These are phyloP conservation scores for Actinernus sp. DNA, from an alignment of 92 coral and sea anemone species.

Conservation along the genomic window DNA sequence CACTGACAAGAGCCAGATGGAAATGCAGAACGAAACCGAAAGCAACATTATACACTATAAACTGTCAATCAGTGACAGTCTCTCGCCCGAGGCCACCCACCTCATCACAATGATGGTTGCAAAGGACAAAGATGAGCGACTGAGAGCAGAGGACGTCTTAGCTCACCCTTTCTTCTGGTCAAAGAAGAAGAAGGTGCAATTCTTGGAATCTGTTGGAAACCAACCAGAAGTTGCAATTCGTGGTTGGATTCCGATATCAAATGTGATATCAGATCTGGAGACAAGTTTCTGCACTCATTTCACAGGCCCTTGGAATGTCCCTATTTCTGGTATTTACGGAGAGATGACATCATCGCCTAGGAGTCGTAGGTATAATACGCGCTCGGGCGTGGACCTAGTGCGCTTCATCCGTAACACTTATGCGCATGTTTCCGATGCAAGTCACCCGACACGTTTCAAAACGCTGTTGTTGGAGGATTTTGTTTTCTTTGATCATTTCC, in stretches of 20 bases:
- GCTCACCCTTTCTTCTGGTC: conserved; percentile 57
- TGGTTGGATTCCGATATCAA: neutral
- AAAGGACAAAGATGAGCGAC: conserved; percentile 9
- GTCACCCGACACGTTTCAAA: conserved; percentile 1
- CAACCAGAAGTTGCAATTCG: conserved; percentile 61
- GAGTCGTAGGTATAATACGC: conserved; percentile 15
- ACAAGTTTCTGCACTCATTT: neutral
- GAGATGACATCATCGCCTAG: conserved; percentile 14
- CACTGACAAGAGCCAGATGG: neutral
- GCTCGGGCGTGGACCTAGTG: conserved; percentile 34
- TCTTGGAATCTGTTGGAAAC: conserved; percentile 62
- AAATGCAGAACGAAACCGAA: conserved; percentile 4
- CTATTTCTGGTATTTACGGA: conserved; percentile 13
- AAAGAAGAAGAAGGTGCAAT: conserved; percentile 31
- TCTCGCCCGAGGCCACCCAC: conserved; percentile 28
- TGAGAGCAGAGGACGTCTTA: neutral
- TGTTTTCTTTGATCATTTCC: conserved; percentile 40
- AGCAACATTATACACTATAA: conserved; percentile 1
- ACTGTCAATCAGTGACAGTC: neutral
- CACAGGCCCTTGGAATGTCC: conserved; percentile 13
- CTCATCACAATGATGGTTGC: conserved; percentile 18
- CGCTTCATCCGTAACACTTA: conserved; percentile 51
- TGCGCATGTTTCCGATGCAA: conserved; percentile 34
- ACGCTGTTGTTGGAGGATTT: conserved; percentile 16
- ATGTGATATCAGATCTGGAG: conserved; percentile 11